Evolutionary conservation across 2,888 invertebrate species (phyloP), one percentile per base, ranked within the genome.

Genomic region (Phrixothrix hirtus): DNA sequence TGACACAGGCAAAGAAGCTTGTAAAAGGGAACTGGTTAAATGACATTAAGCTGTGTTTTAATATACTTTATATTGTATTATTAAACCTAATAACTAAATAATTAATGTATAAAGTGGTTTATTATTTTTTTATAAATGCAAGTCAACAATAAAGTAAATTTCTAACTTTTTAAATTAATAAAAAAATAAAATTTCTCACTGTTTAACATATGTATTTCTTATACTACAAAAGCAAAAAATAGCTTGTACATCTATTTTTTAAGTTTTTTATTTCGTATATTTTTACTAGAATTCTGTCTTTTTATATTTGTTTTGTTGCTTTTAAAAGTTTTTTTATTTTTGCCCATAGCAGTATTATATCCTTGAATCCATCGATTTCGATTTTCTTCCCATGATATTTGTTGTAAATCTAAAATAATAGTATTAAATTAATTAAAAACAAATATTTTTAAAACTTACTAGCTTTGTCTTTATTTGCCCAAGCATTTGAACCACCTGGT

Each of bases 311-410:
- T 1, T 15, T 41, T 48, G 7, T 30, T 35, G 7, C 34, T 29
- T 10, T 50, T 49, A 14, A 42, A 41, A 34, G 38, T 50, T 1
- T 59, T 55, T 39, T 55, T 55, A 10, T 44, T 38, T 37, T 55
- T 58, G 2, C 64, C 66, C 6, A 72, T 60, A 7, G 69, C 67
- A 58, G 69, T 79, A 52, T 81, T 79, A 62, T 77, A 83, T 0
- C 83, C 82, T 58, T 81, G 80, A 27, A 84, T 76, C 84, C 84
- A 85, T 9, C 74, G 70, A 59, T 85, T 80, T 14, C 91, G 76
- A 11, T 84, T 85, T 25, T 85, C 83, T 75, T 92, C 92, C 92
- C 92, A 92, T 30, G 87, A 84, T 12, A 92, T 67, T 75, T 92
- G 92, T 68, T 90, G 90, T 3, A 75, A 76, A 62, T 74, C 79